Evolutionary conservation across 2,797 vertebrate species (phyloP).

Genomic region (Neoniphon sammara): DNA sequence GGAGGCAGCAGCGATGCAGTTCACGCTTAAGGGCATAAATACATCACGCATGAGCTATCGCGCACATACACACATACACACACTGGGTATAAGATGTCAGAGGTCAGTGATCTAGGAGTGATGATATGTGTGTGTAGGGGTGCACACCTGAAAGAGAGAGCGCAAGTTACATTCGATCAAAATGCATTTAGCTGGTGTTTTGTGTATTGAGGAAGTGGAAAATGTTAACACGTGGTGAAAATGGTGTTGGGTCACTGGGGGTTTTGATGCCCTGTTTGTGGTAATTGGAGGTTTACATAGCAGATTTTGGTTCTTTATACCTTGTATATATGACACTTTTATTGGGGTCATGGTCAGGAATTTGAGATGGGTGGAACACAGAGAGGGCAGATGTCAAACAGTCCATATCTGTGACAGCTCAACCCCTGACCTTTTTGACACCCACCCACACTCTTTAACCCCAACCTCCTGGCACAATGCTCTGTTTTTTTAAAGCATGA

Average conservation of each 20-base stretch:
- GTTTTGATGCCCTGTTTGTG: constrained; percentile 13
- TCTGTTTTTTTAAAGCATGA: constrained; percentile 21
- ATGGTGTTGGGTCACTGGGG: constrained; percentile 53
- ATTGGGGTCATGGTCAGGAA: constrained; percentile 53
- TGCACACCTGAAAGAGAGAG: neutral
- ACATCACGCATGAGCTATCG: constrained; percentile 46
- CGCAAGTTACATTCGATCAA: neutral
- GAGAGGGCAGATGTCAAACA: constrained; percentile 54
- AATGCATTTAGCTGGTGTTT: neutral
- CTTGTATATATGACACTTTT: constrained; percentile 46
- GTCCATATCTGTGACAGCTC: constrained; percentile 55
- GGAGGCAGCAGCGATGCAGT: constrained; percentile 17
- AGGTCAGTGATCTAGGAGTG: constrained; percentile 16
- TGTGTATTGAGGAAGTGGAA: constrained; percentile 27
- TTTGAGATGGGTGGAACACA: constrained; percentile 48
- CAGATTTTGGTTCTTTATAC: constrained; percentile 51
- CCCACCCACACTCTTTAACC: constrained; percentile 44
- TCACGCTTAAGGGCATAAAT: constrained; percentile 43
- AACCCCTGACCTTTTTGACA: constrained; percentile 63
- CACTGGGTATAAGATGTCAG: constrained; percentile 26
- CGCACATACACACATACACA: constrained; percentile 19
- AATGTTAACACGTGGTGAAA: constrained; percentile 49
- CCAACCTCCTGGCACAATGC: constrained; percentile 43
- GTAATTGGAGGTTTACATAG: constrained; percentile 53
- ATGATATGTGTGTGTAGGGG: constrained; percentile 8